phyloP scores from a whole-genome alignment of 2,113 vertebrate genomes.

The Alethe diademata region DNA sequence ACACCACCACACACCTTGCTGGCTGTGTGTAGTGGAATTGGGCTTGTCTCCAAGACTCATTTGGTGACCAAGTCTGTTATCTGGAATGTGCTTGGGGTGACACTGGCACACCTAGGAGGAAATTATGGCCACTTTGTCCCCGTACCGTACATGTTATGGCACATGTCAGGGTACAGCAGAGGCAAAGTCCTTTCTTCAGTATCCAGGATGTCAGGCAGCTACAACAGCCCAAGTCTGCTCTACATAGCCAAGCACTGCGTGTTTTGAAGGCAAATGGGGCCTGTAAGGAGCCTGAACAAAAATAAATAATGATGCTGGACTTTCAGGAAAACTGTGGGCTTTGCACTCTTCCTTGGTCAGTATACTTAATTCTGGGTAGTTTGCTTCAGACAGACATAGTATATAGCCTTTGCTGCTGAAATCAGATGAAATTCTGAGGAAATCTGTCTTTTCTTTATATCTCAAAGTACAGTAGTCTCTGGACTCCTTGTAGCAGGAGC shows the following conservation, averaged over 20 bases:
- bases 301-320: not conserved
- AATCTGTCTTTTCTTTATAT: not conserved
- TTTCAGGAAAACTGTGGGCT: not conserved
- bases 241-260: not conserved
- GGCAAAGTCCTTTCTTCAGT: not conserved
- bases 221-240: not conserved
- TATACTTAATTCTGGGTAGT: not conserved
- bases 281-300: not conserved
- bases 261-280: not conserved
- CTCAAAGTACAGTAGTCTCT: not conserved
- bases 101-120: not conserved
- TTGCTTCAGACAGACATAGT: not conserved
- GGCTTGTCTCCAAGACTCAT: not conserved
- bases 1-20: not conserved
- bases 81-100: not conserved
- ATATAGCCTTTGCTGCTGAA: not conserved
- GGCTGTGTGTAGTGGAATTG: not conserved
- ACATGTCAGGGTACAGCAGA: rapidly evolving
- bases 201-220: not conserved
- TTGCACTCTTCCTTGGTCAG: not conserved
- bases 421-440: not conserved
- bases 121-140: not conserved
- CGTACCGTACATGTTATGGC: rapidly evolving
- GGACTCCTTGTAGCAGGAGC: not conserved
- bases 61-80: not conserved